Percentiles rank a stretch among this genome's conserved stretches.
phyloP scores from a whole-genome alignment of 2,888 invertebrate genomes.

The Acleris laterana region DNA sequence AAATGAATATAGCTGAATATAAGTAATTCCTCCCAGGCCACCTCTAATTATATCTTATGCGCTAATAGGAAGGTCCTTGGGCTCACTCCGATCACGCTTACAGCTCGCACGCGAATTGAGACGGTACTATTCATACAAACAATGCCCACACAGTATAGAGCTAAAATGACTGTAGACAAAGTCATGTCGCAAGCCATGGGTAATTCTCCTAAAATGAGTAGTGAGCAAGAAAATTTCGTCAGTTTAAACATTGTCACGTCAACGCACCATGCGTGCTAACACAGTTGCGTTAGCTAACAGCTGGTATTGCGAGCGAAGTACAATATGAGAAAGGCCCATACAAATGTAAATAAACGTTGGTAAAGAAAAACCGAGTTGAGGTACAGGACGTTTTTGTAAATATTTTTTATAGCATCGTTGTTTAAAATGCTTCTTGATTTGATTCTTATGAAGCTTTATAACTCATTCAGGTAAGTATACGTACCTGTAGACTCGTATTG shows the following conservation, averaged over 20 bases:
- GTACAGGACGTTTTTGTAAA: too few species aligned
- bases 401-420: too few species aligned
- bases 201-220: slow-evolving; percentile 14
- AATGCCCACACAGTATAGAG: not conserved
- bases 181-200: slow-evolving; percentile 28
- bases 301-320: slow-evolving; percentile 3
- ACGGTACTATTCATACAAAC: slow-evolving; percentile 7
- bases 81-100: slow-evolving; percentile 25
- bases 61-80: slow-evolving; percentile 33
- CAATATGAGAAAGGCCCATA: not conserved
- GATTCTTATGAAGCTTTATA: not conserved
- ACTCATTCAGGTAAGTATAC: not conserved
- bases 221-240: slow-evolving; percentile 26
- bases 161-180: slow-evolving; percentile 12
- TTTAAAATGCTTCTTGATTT: not conserved
- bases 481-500: too few species aligned
- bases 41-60: slow-evolving; percentile 26
- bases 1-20: not conserved
- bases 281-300: slow-evolving; percentile 11
- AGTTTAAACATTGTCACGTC: slow-evolving; percentile 21
- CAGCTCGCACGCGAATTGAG: slow-evolving; percentile 22
- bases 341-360: slow-evolving; percentile 1
- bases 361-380: not conserved
- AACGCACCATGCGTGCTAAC: slow-evolving; percentile 16
- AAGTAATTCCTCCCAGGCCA: not conserved